phyloP scores from a whole-genome alignment of 2,113 vertebrate genomes.

The Microtus richardsoni region DNA sequence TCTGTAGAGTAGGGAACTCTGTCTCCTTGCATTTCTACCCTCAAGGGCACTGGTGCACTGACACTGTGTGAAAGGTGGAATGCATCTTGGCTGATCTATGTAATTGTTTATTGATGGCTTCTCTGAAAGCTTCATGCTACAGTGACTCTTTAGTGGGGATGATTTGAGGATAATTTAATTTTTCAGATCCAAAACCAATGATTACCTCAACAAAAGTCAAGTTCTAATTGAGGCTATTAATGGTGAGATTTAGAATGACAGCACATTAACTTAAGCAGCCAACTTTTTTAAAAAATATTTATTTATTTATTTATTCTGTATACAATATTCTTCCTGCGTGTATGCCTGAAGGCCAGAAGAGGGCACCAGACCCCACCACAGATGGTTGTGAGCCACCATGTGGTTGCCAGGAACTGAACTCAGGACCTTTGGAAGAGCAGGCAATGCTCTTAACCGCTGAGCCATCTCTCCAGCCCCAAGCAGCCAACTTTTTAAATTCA shows the following conservation, averaged over 20 bases:
- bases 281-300: not conserved
- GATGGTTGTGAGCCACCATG: too few relatives aligned
- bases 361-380: too few relatives aligned
- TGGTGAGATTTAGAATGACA: slow-evolving; percentile 49
- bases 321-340: too few relatives aligned
- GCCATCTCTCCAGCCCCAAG: not conserved
- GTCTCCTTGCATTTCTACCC: slow-evolving; percentile 39
- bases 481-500: slow-evolving; percentile 32
- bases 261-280: not conserved
- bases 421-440: too few relatives aligned
- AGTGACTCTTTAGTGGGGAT: slow-evolving; percentile 28
- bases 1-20: not conserved
- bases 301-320: too few relatives aligned
- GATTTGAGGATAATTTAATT: slow-evolving; percentile 18
- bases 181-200: slow-evolving; percentile 23
- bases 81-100: not conserved
- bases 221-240: not conserved
- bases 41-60: not conserved
- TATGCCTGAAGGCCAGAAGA: too few relatives aligned
- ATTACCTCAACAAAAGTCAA: slow-evolving; percentile 17
- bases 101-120: slow-evolving; percentile 18
- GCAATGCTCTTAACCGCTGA: too few relatives aligned
- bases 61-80: not conserved
- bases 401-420: too few relatives aligned
- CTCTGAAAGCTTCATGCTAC: slow-evolving; percentile 26